Conservation (phyloP, 1,140 invertebrate genomes). For the Leptinotarsa texana region DNA sequence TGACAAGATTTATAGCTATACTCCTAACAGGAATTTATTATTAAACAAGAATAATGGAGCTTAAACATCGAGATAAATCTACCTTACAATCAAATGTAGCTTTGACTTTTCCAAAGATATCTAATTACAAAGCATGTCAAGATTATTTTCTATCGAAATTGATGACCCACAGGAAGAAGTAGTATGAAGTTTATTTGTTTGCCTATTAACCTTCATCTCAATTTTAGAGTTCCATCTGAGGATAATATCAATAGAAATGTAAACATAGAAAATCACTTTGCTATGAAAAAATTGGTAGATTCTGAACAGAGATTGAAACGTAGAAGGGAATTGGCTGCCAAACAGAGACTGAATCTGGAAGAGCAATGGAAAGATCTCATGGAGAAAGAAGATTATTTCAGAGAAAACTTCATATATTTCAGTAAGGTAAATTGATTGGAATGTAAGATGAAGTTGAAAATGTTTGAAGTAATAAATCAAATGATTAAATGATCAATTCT, state of each 20-base stretch:
- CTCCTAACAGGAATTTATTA: no score
- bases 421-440: conserved; percentile 23
- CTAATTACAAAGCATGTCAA: neutral
- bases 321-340: conserved; percentile 19
- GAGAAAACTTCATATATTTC: conserved; percentile 34
- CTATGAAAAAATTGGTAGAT: conserved; percentile 22
- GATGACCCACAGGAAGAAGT: neutral
- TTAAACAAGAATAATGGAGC: neutral
- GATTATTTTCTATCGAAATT: conserved; percentile 10
- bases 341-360: conserved; percentile 25
- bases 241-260: conserved; percentile 33
- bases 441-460: no score
- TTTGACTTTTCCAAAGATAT: neutral
- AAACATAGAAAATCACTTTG: conserved; percentile 31
- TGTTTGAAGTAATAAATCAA: no score
- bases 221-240: conserved; percentile 28
- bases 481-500: no score
- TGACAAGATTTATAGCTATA: no score
- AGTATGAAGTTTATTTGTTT: neutral
- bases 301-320: conserved; percentile 27
- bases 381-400: conserved; percentile 30
- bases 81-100: neutral
- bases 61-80: neutral
- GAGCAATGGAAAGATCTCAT: conserved; percentile 35
- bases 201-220: neutral